Evolutionary conservation across 2,888 invertebrate genomes (phyloP).

Genomic region (Emmelina monodactyla): DNA sequence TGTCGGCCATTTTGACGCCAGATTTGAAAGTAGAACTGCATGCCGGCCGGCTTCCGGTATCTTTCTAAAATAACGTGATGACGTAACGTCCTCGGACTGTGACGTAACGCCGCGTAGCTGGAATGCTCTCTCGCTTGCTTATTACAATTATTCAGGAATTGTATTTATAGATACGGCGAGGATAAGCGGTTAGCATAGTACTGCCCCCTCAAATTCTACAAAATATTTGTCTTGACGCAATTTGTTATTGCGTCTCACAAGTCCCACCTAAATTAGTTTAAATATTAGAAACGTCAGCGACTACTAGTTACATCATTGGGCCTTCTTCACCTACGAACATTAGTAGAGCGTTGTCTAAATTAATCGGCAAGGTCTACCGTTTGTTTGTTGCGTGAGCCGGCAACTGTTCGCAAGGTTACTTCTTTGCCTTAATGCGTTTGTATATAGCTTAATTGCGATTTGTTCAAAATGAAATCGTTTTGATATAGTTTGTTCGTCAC

Average conservation of each 20-base stretch:
- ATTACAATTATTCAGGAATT: slow-evolving; percentile 2
- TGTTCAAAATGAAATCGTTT: slow-evolving; percentile 16
- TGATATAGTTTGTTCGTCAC: slow-evolving; percentile 20
- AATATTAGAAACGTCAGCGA: no score
- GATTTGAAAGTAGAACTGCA: not conserved
- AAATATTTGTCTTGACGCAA: not conserved
- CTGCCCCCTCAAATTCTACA: not conserved
- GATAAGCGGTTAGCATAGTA: not conserved
- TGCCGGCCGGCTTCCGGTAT: slow-evolving; percentile 15
- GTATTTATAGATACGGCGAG: slow-evolving; percentile 2
- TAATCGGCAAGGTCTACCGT: not conserved
- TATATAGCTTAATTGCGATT: slow-evolving; percentile 1
- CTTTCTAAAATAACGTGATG: slow-evolving; percentile 20
- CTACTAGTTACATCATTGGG: no score
- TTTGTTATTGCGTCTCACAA: no score
- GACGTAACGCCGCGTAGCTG: slow-evolving; percentile 18
- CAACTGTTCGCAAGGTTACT: not conserved
- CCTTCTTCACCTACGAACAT: no score
- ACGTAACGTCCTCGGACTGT: slow-evolving; percentile 25
- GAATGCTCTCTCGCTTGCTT: slow-evolving; percentile 8
- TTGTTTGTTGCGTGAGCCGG: not conserved
- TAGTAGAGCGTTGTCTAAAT: no score
- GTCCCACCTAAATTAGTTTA: no score
- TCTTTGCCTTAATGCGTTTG: not conserved
- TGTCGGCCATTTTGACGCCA: no score